phyloP scores from a whole-genome alignment of 2,113 vertebrate species.

The Pycnonotus jocosus region DNA sequence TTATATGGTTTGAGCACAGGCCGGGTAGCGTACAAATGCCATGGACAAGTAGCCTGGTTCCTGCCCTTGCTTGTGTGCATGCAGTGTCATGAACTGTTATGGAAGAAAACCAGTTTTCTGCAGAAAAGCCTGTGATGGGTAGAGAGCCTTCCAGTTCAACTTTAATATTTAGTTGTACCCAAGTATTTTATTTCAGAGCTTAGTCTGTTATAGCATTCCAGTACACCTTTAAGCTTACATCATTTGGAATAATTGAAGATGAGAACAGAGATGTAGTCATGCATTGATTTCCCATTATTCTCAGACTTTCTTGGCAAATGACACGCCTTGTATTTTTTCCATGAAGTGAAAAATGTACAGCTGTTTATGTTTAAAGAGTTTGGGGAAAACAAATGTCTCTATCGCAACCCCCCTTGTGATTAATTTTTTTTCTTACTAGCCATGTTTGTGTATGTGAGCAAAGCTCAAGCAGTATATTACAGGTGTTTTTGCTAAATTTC shows the following conservation, averaged over 20 bases:
- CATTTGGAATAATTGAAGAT: slow-evolving; percentile 11
- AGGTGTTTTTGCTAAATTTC: not conserved
- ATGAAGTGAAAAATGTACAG: not conserved
- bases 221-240: not conserved
- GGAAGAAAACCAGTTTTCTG: not conserved
- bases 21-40: accelerated
- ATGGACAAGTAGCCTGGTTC: not conserved
- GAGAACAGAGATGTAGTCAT: slow-evolving; percentile 19
- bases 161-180: not conserved
- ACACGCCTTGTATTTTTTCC: not conserved
- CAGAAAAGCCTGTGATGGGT: not conserved
- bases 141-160: not conserved
- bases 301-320: not conserved
- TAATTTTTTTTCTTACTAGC: not conserved
- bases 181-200: not conserved
- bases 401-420: not conserved
- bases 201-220: not conserved
- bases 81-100: accelerated
- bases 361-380: slow-evolving; percentile 8
- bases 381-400: not conserved
- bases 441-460: not conserved
- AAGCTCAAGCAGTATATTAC: not conserved
- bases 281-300: slow-evolving; percentile 42
- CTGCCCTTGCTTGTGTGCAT: not conserved
- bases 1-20: accelerated